Conservation (phyloP, 2,113 vertebrate genomes). For the Lepisosteus osseus region DNA sequence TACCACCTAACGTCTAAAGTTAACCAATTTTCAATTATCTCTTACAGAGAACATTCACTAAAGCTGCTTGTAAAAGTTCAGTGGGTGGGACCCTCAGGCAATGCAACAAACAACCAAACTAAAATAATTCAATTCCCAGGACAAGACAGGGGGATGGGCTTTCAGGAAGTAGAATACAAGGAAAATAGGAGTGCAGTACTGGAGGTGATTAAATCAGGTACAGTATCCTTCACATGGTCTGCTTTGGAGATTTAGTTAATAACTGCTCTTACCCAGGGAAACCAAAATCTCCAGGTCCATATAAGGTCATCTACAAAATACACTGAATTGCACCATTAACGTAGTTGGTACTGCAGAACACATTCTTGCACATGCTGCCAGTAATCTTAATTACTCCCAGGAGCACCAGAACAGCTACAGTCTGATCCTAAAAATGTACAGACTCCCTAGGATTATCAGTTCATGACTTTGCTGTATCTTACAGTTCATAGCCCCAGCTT, state of each 20-base stretch:
- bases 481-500: background rate
- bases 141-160: too few relatives aligned
- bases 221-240: background rate
- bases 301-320: conserved; percentile 28
- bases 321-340: conserved; percentile 20
- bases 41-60: too few relatives aligned
- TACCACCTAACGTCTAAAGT: too few relatives aligned
- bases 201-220: too few relatives aligned
- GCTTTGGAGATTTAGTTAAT: conserved; percentile 5
- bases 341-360: conserved; percentile 13
- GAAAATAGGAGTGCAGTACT: too few relatives aligned
- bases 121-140: too few relatives aligned
- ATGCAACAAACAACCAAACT: too few relatives aligned
- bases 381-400: conserved; percentile 39
- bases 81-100: background rate
- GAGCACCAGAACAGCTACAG: conserved; percentile 18
- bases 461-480: background rate
- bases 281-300: conserved; percentile 23
- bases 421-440: background rate
- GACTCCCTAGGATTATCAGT: background rate
- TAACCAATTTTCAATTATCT: too few relatives aligned
- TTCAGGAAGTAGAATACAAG: too few relatives aligned
- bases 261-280: background rate
- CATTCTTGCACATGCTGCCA: conserved; percentile 27
- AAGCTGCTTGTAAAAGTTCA: too few relatives aligned